These are phyloP conservation scores for Salpingus planirostris DNA, from an alignment of 2,888 invertebrate genomes.

Conservation along the genomic window DNA sequence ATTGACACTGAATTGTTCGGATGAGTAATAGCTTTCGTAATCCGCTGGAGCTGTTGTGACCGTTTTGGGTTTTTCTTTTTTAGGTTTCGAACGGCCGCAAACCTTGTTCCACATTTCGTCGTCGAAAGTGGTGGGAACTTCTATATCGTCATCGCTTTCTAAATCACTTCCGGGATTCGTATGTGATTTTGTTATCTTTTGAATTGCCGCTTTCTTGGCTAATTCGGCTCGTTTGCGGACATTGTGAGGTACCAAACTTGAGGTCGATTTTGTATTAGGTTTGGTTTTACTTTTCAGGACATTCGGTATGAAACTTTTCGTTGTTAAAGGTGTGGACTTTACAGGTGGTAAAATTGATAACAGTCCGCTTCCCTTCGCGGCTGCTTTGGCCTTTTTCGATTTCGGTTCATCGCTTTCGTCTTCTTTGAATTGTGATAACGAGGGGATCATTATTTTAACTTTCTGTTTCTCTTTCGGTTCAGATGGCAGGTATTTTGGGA, in stretches of 20 bases:
- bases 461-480: slow-evolving; percentile 20
- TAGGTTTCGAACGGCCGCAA: slow-evolving; percentile 44
- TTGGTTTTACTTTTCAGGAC: slow-evolving; percentile 16
- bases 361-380: slow-evolving; percentile 25
- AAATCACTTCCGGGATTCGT: slow-evolving; percentile 19
- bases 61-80: slow-evolving; percentile 23
- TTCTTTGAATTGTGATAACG: slow-evolving; percentile 26
- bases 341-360: slow-evolving; percentile 30
- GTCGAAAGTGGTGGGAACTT: slow-evolving; percentile 39
- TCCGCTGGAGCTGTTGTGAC: slow-evolving; percentile 37
- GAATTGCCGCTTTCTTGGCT: slow-evolving; percentile 11
- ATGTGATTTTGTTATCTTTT: slow-evolving; percentile 10
- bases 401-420: slow-evolving; percentile 22
- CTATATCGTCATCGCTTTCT: slow-evolving; percentile 28
- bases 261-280: slow-evolving; percentile 7
- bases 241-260: slow-evolving; percentile 15
- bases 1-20: slow-evolving; percentile 40
- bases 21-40: slow-evolving; percentile 31
- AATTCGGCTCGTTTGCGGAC: slow-evolving; percentile 18
- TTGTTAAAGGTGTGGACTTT: slow-evolving; percentile 22
- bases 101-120: slow-evolving; percentile 44
- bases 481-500: slow-evolving; percentile 24
- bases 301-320: slow-evolving; percentile 27
- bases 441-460: slow-evolving; percentile 30
- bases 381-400: slow-evolving; percentile 21